A percentile compares a stretch with the other conserved stretches of the same genome.
phyloP scores from a whole-genome alignment of 2,797 vertebrate genomes.

The Tragopan temminckii region DNA sequence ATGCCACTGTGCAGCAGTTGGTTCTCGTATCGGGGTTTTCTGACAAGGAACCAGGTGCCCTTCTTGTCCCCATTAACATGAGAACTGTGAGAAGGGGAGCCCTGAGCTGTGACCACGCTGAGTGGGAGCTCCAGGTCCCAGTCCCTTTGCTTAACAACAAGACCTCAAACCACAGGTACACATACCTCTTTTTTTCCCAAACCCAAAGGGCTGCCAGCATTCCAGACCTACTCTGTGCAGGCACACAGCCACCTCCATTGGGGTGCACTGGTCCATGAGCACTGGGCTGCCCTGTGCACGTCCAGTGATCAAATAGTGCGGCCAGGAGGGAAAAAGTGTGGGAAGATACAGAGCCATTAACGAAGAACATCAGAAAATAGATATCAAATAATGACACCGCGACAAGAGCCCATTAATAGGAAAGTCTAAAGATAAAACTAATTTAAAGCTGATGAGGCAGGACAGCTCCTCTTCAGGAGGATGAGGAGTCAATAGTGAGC shows the following conservation, averaged over 20 bases:
- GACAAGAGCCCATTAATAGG: slow-evolving; percentile 48
- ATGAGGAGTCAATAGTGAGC: slow-evolving; percentile 55
- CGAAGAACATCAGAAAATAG: slow-evolving; percentile 55
- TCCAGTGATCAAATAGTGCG: neutral
- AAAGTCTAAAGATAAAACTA: slow-evolving; percentile 67
- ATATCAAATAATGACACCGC: neutral
- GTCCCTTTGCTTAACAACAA: neutral
- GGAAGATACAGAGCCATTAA: neutral
- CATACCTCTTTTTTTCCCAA: neutral
- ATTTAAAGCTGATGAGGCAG: slow-evolving; percentile 66
- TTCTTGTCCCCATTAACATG: neutral
- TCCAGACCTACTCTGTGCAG: neutral
- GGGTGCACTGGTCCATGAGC: too few relatives aligned
- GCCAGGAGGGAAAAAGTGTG: neutral
- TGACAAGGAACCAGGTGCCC: neutral
- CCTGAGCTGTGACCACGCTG: too few relatives aligned
- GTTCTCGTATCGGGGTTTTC: neutral
- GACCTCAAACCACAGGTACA: too few relatives aligned
- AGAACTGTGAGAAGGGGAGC: accelerated
- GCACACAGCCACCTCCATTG: too few relatives aligned
- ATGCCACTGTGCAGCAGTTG: neutral
- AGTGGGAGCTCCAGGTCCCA: too few relatives aligned
- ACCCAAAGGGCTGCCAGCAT: neutral
- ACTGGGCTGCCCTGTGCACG: too few relatives aligned
- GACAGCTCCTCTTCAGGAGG: slow-evolving; percentile 47